Percentiles rank a stretch among this genome's conserved stretches.
These are phyloP conservation scores for Cyprinodon tularosa DNA, from an alignment of 2,113 vertebrate species.

Conservation along the genomic window DNA sequence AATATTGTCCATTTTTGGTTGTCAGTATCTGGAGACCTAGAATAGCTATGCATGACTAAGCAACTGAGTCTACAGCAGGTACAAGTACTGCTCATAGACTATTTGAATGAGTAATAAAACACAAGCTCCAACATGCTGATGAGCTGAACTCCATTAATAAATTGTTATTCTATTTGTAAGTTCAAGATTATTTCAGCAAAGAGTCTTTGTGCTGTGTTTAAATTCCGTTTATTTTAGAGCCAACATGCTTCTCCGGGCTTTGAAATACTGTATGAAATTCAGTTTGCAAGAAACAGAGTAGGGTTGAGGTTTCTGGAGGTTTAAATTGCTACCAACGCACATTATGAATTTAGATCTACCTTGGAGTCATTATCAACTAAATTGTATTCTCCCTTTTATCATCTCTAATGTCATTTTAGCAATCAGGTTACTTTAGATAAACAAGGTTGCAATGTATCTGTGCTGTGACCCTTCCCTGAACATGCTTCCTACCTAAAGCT, in stretches of 20 bases:
- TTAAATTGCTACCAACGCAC: conserved; percentile 11
- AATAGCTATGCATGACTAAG: too few relatives aligned
- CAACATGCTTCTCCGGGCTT: not conserved
- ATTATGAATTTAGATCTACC: conserved; percentile 14
- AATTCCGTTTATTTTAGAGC: not conserved
- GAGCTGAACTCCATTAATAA: too few relatives aligned
- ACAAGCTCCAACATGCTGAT: not conserved
- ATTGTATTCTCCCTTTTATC: conserved; percentile 1
- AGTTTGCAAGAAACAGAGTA: not conserved
- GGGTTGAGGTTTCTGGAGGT: conserved; percentile 10
- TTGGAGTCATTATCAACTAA: conserved; percentile 9
- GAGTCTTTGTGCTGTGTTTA: too few relatives aligned
- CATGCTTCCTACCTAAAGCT: conserved; percentile 37
- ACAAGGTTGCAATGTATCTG: conserved; percentile 48
- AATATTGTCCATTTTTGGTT: too few relatives aligned
- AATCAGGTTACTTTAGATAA: conserved; percentile 39
- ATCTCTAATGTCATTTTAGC: conserved; percentile 33
- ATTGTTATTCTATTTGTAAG: not conserved
- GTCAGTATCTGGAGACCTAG: too few relatives aligned
- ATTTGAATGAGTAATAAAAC: not conserved
- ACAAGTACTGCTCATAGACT: not conserved
- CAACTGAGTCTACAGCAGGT: not conserved
- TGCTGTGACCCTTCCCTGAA: conserved; percentile 28
- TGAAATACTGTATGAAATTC: not conserved
- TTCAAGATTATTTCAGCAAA: too few relatives aligned